Evolutionary conservation across 2,888 invertebrate species (phyloP), one percentile per base, ranked within the genome.

Genomic region (Chloroclystis v-ata): DNA sequence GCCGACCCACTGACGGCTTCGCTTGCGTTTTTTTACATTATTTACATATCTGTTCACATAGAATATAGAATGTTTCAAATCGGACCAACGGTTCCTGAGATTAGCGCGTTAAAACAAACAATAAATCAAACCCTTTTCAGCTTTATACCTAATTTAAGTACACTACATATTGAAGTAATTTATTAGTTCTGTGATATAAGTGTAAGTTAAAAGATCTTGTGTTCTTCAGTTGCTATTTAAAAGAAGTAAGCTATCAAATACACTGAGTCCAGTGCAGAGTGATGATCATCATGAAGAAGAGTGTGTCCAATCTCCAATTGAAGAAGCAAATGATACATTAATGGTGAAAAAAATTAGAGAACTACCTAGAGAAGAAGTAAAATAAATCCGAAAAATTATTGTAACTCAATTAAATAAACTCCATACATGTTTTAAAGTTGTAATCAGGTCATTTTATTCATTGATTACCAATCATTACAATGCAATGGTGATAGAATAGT

Each of bases 171-270:
- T n/a, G n/a, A n/a, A n/a, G n/a, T n/a, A n/a, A n/a, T n/a, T n/a
- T n/a, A n/a, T n/a, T n/a, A n/a, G n/a, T n/a, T n/a, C n/a, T n/a
- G n/a, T n/a, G n/a, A n/a, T n/a, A n/a, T n/a, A n/a, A n/a, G n/a
- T n/a, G n/a, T n/a, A n/a, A n/a, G n/a, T n/a, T n/a, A n/a, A n/a
- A n/a, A n/a, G n/a, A n/a, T 20, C 16, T 33, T n/a, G 1, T 6
- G 2, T 6, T 29, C 73, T 77, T 35, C 63, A 80, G 81, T 60
- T 78, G 14, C 64, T 81, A 49, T 78, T 73, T 44, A 77, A 76
- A 64, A 69, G 62, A 32, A 80, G 75, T 56, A 79, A 75, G 52
- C 73, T 73, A 52, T 78, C 78, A 7, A 66, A 65, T 47, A 59
- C 68, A 35, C 47, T 68, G 42, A 75, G 66, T 39, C 64, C 65